Percentiles rank a stretch among this genome's conserved stretches.
Conservation (phyloP, 92 coral and sea anemone species). For the Isaurus tuberculatus region DNA sequence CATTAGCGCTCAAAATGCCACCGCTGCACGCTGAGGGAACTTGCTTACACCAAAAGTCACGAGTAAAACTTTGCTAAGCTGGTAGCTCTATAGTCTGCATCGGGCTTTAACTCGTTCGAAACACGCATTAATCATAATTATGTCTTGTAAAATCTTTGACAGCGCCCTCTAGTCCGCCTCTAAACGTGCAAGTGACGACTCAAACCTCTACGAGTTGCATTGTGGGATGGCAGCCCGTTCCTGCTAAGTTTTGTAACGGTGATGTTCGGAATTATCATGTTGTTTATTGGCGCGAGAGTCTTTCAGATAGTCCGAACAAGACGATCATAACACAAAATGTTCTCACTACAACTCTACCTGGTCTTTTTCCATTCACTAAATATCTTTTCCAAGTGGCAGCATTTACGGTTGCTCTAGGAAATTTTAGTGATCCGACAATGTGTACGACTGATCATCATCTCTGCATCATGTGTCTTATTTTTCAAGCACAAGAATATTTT, state of each 20-base stretch:
- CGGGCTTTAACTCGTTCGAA: no score
- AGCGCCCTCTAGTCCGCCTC: constrained; percentile 35
- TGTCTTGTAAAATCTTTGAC: background rate
- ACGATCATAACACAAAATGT: background rate
- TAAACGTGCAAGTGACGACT: background rate
- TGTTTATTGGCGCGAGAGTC: constrained; percentile 12
- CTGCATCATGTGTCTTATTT: no score
- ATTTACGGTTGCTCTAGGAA: constrained; percentile 22
- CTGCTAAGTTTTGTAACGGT: background rate
- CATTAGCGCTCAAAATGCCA: no score
- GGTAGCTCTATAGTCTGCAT: no score
- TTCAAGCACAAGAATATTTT: no score
- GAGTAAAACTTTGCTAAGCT: no score
- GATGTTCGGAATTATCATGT: constrained; percentile 4
- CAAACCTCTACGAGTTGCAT: constrained; percentile 19
- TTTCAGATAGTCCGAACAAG: background rate
- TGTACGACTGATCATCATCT: constrained; percentile 29
- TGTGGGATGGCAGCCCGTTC: constrained; percentile 12
- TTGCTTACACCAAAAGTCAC: no score
- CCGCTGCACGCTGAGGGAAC: no score
- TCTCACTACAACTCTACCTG: background rate
- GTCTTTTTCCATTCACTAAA: constrained; percentile 16
- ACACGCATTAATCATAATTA: no score
- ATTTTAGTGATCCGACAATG: background rate
- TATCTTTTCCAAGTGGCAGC: constrained; percentile 25